phyloP scores from a whole-genome alignment of 2,888 invertebrate species.

The Nezara viridula region DNA sequence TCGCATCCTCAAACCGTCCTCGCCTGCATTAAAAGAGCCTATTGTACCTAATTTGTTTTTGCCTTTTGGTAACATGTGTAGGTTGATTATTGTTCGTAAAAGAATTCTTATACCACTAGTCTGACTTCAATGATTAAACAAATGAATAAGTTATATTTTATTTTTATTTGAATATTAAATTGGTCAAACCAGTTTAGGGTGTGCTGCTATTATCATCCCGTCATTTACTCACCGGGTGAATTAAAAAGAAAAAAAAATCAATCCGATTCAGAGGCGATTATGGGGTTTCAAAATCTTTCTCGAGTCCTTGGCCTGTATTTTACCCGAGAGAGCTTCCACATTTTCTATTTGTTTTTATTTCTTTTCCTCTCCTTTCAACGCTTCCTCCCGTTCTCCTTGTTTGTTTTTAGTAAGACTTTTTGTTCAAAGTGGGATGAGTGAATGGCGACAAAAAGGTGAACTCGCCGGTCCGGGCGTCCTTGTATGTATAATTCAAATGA shows the following conservation, averaged over 20 bases:
- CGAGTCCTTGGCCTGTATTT: conserved; percentile 54
- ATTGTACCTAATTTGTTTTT: no score
- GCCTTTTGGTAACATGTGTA: no score
- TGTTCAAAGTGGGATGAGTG: not conserved
- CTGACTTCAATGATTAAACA: no score
- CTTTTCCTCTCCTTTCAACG: not conserved
- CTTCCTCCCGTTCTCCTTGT: not conserved
- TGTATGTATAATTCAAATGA: conserved; percentile 17
- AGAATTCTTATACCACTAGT: no score
- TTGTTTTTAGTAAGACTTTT: conserved; percentile 36
- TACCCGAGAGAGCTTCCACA: not conserved
- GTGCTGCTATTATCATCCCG: not conserved
- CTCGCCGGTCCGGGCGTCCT: not conserved
- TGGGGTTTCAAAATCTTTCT: conserved; percentile 22
- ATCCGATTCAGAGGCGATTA: conserved; percentile 3
- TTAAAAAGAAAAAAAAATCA: not conserved
- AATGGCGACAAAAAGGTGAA: conserved; percentile 32
- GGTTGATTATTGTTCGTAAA: no score
- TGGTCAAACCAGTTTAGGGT: not conserved
- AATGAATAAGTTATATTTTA: not conserved
- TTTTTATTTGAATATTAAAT: not conserved
- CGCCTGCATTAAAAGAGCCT: no score
- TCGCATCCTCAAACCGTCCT: no score
- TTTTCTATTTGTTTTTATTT: conserved; percentile 16
- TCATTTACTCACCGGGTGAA: not conserved